A percentile compares a stretch with the other conserved stretches of the same genome.
phyloP scores from a whole-genome alignment of 2,113 vertebrate genomes.

The Synchiropus splendidus region DNA sequence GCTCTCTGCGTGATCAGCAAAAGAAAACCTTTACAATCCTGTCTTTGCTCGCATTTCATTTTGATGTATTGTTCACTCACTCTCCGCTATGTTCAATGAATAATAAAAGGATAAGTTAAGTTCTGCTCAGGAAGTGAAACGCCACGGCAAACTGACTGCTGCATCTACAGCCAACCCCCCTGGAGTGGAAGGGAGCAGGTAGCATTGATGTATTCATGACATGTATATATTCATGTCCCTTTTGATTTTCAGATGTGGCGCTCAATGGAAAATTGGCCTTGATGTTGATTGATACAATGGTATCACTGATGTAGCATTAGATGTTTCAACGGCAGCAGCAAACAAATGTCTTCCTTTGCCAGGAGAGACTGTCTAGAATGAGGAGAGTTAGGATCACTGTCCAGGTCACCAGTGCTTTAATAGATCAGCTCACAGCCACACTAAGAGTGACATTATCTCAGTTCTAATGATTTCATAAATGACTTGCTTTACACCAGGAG shows the following conservation, averaged over 20 bases:
- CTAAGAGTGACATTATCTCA: too few species aligned
- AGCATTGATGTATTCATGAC: conserved; percentile 30
- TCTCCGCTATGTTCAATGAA: conserved; percentile 39
- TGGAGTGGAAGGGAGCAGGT: conserved; percentile 16
- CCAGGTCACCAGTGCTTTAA: too few species aligned
- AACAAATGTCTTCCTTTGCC: too few species aligned
- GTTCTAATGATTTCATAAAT: too few species aligned
- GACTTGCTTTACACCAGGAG: too few species aligned
- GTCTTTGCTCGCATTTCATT: conserved; percentile 32
- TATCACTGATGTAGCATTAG: background rate
- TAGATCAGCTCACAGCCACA: too few species aligned
- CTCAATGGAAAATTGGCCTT: background rate
- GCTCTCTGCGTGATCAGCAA: conserved; percentile 41
- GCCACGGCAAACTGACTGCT: background rate
- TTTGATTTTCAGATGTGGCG: conserved; percentile 1
- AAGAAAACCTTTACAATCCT: conserved; percentile 33
- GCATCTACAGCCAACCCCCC: conserved; percentile 17
- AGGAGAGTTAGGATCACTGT: too few species aligned
- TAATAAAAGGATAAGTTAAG: conserved; percentile 39
- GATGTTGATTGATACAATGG: background rate
- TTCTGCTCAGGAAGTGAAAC: conserved; percentile 9
- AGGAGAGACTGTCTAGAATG: too few species aligned
- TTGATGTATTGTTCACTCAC: conserved; percentile 40
- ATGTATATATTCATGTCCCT: conserved; percentile 15
- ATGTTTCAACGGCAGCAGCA: background rate